Base-by-base conservation (phyloP, 2,888 invertebrate genomes). In the Yponomeuta malinellus region DNA sequence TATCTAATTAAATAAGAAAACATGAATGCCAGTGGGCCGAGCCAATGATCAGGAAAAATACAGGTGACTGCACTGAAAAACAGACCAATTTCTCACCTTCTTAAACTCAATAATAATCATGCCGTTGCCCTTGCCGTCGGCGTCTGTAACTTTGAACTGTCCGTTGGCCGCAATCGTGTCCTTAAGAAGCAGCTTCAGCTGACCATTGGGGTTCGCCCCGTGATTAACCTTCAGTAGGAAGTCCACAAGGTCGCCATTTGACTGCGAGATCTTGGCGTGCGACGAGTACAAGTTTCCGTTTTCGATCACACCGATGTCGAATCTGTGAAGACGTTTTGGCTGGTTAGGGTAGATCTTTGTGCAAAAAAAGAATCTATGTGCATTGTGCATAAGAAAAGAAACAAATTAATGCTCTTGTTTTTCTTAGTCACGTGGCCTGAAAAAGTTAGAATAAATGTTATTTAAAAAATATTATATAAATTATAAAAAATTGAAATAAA, bases 91-190 rank as follows among this genome's bases (percentile, higher is more conserved):
- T 43, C 74, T 77, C 71, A 93, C 87, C 83, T 92, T 93, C 66
- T 93, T 93, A 29, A 95, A 88, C 70, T 95, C 93, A 71, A 95
- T 79, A 52, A 93, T 82, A 64, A 95, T 73, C 71, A 93, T 86
- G 23, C 93, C 94, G 63, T 93, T 94, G 67, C 96, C 96, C 73
- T 93, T 94, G 37, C 95, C 95, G 72, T 94, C 94, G 65, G 90
- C 93, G 33, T 93, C 93, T 12, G 93, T 93, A 6, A 93, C 78
- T 74, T 93, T 92, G 76, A 94, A 94, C 75, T 95, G 93, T 5
- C 95, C 96, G 59, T 93, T 94, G 0, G 94, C 94, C 0, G 87
- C 84, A 52, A 96, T 75, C 0, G 94, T 79, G 74, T 95, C 94
- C 76, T 94, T 95, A 0, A 96, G 75, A 9, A 86, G 78, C 0